Evolutionary conservation across 2,888 invertebrate species (phyloP), one percentile per base, ranked within the genome.

Genomic region (Syritta pipiens): DNA sequence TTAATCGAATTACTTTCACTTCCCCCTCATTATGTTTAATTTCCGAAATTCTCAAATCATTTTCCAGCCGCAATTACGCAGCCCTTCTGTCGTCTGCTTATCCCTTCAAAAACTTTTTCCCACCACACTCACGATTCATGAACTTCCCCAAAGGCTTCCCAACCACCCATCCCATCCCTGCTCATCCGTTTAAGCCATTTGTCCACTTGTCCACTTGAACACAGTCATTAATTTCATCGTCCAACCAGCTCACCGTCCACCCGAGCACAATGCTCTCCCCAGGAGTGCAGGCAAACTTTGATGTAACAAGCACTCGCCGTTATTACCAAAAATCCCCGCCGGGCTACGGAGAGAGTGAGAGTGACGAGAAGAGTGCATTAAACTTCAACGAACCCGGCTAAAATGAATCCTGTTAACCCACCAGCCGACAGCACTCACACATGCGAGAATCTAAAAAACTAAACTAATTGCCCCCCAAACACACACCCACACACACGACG

Each of bases 401-500:
- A 14, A 17, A 17, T 14, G 3, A 12, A 40, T 49, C 12, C 4
- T 17, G 9, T 12, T 22, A 37, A 17, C 17, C 17, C 12, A 7
- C 10, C 46, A n/a, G 9, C n/a, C 5, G 17, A 35, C 14, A 14
- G 10, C 17, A 10, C 4, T 14, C 37, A 24, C 24, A 60, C 49
- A 62, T 63, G 59, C 63, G 57, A 63, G 48, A 9, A 32, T 24
- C 42, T 22, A 20, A 7, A 40, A 67, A 53, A 42, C 40, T 22
- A 62, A 68, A 49, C 60, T 62, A 75, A 68, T 68, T 68, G 68
- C n/a, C 68, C 28, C 35, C 10, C 12, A 44, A 48, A 6, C 26
- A 14, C 26, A 17, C 22, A 44, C 10, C 37, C 20, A 57, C 51
- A 76, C 7, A 37, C n/a, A 37, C 19, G 17, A 9, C 9, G 37